These are phyloP conservation scores for Oegoconia quadripuncta DNA, from an alignment of 2,888 invertebrate species.

Conservation along the genomic window DNA sequence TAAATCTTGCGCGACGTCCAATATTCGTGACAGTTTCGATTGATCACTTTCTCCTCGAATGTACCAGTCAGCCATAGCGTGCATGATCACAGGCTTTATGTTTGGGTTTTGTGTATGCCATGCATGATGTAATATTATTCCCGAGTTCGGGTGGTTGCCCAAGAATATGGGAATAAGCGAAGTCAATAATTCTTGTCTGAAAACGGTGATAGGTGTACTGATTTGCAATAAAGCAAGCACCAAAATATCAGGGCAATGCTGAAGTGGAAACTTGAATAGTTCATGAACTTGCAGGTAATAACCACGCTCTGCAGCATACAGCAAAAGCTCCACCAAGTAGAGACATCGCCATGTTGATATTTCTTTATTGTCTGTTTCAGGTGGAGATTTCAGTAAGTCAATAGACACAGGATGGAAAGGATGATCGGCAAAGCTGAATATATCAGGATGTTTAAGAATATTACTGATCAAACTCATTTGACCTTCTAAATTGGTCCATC, in stretches of 20 bases:
- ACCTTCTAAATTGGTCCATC: constrained; percentile 96
- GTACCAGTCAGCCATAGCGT: constrained; percentile 99
- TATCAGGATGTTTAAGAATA: constrained; percentile 93
- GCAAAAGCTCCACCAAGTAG: constrained; percentile 92
- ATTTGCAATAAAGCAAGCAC: constrained; percentile 94
- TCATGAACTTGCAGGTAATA: constrained; percentile 91
- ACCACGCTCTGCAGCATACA: constrained; percentile 93
- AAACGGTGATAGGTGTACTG: constrained; percentile 86
- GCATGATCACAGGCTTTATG: constrained; percentile 92
- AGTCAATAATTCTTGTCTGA: constrained; percentile 92
- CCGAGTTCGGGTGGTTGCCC: constrained; percentile 97
- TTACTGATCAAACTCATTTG: constrained; percentile 93
- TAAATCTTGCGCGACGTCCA: constrained; percentile 97
- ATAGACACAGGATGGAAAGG: constrained; percentile 92
- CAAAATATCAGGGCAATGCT: constrained; percentile 96
- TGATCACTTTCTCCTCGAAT: constrained; percentile 95
- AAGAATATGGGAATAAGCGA: constrained; percentile 95
- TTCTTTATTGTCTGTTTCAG: constrained; percentile 97
- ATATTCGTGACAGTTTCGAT: constrained; percentile 93
- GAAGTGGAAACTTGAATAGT: constrained; percentile 93
- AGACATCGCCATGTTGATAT: constrained; percentile 95
- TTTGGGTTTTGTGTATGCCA: constrained; percentile 91
- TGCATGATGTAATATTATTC: constrained; percentile 96
- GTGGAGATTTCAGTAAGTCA: constrained; percentile 94
- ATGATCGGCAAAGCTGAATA: constrained; percentile 96